Base-by-base conservation (phyloP, 2,888 invertebrate species). In the Euproctis similis region DNA sequence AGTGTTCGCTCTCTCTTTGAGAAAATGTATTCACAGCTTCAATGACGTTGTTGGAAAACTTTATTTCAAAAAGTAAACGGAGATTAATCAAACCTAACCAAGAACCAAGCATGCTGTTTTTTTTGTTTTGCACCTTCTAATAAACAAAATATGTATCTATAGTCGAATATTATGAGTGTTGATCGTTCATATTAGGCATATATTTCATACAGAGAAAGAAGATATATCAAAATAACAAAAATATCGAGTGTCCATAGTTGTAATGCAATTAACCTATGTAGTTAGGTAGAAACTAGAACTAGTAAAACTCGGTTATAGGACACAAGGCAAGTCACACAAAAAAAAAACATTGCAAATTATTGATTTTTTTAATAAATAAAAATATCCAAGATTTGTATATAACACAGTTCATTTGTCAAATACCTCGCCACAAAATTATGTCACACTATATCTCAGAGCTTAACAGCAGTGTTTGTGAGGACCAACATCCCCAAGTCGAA, bases 401-500 rank as follows among this genome's bases (percentile, higher is more conserved):
- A n/a, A n/a, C n/a, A n/a, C n/a, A 17, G n/a, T n/a, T 32, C 40
- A 31, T n/a, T n/a, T n/a, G n/a, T n/a, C n/a, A 37, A 42, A 42
- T 42, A 47, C 47, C 43, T 39, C 36, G 42, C 31, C 30, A 26
- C 38, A 43, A 40, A 49, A 46, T 46, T 46, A 30, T 42, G 43
- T 49, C 39, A 38, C 14, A 11, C 29, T 46, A 49, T 53, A 44
- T 51, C 38, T 17, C 8, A 30, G 30, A 38, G 51, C 45, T 46
- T 44, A 42, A 40, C 45, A 36, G 33, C 33, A 41, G 27, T 54
- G 51, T 55, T 54, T 51, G 53, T 36, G 36, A 44, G 41, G 34
- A 43, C 5, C 37, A 52, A 53, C 59, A 57, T 50, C 52, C 51
- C 48, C 54, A 53, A 53, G 53, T 55, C 46, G 48, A 63, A 64